Percentiles rank a stretch among this genome's conserved stretches.
Evolutionary conservation across 2,113 vertebrate genomes (phyloP).

Genomic region (Ctenomys sociabilis): DNA sequence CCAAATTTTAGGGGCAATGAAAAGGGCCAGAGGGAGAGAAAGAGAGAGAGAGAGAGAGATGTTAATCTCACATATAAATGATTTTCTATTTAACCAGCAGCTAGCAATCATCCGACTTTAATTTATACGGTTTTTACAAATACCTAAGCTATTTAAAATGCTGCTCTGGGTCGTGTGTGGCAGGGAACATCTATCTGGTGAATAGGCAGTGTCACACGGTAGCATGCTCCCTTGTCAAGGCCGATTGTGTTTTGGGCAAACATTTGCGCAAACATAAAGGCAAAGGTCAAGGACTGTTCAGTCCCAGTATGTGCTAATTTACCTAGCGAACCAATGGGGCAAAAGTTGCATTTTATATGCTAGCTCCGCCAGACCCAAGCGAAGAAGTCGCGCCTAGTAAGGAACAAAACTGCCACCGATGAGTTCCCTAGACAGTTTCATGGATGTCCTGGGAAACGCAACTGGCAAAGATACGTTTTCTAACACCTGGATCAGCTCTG

Average conservation of each 20-base stretch:
- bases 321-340: constrained; percentile 95
- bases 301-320: constrained; percentile 97
- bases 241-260: constrained; percentile 99
- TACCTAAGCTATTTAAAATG: constrained; percentile 92
- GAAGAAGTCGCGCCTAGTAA: constrained; percentile 76
- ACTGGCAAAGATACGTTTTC: neutral
- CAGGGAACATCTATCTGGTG: constrained; percentile 94
- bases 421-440: neutral
- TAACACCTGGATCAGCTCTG: constrained; percentile 16
- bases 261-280: constrained; percentile 97
- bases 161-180: constrained; percentile 89
- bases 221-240: constrained; percentile 96
- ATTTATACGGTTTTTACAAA: constrained; percentile 91
- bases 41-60: constrained; percentile 5
- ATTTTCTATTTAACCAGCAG: constrained; percentile 85
- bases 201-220: constrained; percentile 96
- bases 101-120: constrained; percentile 87
- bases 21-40: neutral
- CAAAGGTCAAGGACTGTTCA: constrained; percentile 99
- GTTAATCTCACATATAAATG: constrained; percentile 72
- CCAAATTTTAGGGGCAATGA: fast-evolving
- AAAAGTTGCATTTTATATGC: constrained; percentile 89
- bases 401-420: constrained; percentile 67
- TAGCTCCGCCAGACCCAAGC: constrained; percentile 79
- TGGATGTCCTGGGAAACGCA: neutral